Conservation (phyloP, 2,113 vertebrate genomes). For the Microcebus murinus region DNA sequence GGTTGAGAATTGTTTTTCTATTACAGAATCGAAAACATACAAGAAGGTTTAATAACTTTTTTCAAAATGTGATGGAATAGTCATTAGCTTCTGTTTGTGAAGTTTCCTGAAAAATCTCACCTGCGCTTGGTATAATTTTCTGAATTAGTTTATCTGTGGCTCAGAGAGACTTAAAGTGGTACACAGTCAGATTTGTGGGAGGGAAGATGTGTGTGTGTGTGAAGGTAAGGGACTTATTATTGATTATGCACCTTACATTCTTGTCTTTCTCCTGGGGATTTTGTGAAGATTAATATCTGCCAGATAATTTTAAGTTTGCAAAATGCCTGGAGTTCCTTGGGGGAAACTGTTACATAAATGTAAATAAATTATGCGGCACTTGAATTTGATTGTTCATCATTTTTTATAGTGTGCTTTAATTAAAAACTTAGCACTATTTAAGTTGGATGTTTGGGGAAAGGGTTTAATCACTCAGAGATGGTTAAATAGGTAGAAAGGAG, state of each 20-base stretch:
- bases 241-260: slow-evolving; percentile 28
- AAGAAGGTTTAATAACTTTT: slow-evolving; percentile 11
- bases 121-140: slow-evolving; percentile 18
- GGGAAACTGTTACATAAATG: slow-evolving; percentile 61
- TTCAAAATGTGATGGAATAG: not conserved
- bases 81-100: slow-evolving; percentile 14
- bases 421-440: slow-evolving; percentile 53
- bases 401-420: slow-evolving; percentile 72
- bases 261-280: slow-evolving; percentile 55
- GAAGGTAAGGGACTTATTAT: slow-evolving; percentile 28
- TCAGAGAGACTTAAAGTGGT: not conserved
- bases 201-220: not conserved
- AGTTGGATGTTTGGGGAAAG: slow-evolving; percentile 40
- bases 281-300: slow-evolving; percentile 58
- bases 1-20: not conserved
- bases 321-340: slow-evolving; percentile 66
- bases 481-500: slow-evolving; percentile 33
- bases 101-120: not conserved
- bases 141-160: slow-evolving; percentile 35
- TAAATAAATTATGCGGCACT: slow-evolving; percentile 68
- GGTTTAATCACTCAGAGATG: slow-evolving; percentile 42
- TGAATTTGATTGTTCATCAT: slow-evolving; percentile 66
- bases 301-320: slow-evolving; percentile 64
- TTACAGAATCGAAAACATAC: not conserved
- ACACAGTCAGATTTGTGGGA: slow-evolving; percentile 5